Conservation (phyloP, 2,113 vertebrate species). For the Pseudorectes ferrugineus region DNA sequence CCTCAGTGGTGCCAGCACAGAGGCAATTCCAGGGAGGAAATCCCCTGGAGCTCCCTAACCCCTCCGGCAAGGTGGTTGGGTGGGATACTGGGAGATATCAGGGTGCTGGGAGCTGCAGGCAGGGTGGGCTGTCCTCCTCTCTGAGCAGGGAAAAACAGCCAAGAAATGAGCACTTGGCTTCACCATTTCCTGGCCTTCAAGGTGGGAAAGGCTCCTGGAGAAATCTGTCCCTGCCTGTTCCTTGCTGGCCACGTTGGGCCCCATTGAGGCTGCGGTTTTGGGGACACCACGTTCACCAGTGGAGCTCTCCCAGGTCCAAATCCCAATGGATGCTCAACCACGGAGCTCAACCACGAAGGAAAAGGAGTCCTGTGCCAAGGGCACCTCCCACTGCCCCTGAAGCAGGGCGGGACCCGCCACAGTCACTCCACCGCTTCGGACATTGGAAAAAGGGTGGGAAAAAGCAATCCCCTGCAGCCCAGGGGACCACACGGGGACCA, state of each 20-base stretch:
- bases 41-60: background rate
- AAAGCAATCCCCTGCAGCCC: background rate
- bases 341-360: background rate
- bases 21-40: background rate
- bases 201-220: background rate
- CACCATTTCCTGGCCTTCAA: background rate
- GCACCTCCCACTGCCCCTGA: background rate
- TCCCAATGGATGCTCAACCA: background rate
- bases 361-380: background rate
- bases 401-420: background rate
- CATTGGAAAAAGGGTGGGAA: background rate
- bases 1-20: background rate
- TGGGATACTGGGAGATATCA: background rate
- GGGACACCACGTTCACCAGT: background rate
- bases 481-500: rapidly evolving
- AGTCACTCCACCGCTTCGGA: too few species aligned
- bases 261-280: rapidly evolving
- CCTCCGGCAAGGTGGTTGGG: too few species aligned
- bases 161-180: background rate
- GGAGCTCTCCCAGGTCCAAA: background rate
- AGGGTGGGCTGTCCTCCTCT: background rate
- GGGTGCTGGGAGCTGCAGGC: background rate
- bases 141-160: background rate
- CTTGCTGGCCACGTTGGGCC: background rate
- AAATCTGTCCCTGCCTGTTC: background rate